phyloP scores from a whole-genome alignment of 1,140 invertebrate species.

The Drosophila insularis region DNA sequence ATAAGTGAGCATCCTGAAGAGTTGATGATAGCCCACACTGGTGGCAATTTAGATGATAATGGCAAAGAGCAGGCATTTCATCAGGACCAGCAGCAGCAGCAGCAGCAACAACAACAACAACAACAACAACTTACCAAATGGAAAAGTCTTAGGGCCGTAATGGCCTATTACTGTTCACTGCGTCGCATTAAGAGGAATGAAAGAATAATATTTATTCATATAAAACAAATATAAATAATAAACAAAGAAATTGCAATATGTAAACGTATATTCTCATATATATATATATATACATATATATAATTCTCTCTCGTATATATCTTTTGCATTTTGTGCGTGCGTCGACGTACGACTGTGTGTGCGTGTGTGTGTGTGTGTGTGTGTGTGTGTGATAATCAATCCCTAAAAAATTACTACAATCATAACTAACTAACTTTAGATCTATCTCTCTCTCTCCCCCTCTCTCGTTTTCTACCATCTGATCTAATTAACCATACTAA shows the following conservation, averaged over 20 bases:
- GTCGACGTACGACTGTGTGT: conserved; percentile 2
- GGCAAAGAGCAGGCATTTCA: neutral
- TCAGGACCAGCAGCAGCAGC: conserved; percentile 6
- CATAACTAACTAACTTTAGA: conserved; percentile 7
- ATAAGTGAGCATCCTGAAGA: conserved; percentile 72
- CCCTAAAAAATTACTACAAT: neutral
- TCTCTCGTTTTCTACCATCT: conserved; percentile 4
- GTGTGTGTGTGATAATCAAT: conserved; percentile 32
- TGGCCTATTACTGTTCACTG: conserved; percentile 93
- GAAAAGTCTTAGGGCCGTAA: conserved; percentile 92
- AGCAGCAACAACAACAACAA: conserved; percentile 2
- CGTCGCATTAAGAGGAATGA: conserved; percentile 93
- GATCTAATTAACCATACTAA: conserved; percentile 19
- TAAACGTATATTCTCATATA: conserved; percentile 1
- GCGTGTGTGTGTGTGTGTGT: neutral
- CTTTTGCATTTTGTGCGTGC: conserved; percentile 43
- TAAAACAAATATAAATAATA: too few relatives aligned
- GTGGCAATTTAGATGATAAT: too few relatives aligned
- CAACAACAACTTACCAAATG: conserved; percentile 87
- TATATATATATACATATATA: conserved; percentile 24
- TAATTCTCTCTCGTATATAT: conserved; percentile 14
- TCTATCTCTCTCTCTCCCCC: conserved; percentile 11
- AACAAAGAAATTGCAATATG: neutral
- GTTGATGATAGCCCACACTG: conserved; percentile 29
- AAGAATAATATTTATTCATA: neutral